Percentiles rank a stretch among this genome's conserved stretches.
Evolutionary conservation across 2,888 invertebrate species (phyloP).

Genomic region (Epinotia brunnichana): DNA sequence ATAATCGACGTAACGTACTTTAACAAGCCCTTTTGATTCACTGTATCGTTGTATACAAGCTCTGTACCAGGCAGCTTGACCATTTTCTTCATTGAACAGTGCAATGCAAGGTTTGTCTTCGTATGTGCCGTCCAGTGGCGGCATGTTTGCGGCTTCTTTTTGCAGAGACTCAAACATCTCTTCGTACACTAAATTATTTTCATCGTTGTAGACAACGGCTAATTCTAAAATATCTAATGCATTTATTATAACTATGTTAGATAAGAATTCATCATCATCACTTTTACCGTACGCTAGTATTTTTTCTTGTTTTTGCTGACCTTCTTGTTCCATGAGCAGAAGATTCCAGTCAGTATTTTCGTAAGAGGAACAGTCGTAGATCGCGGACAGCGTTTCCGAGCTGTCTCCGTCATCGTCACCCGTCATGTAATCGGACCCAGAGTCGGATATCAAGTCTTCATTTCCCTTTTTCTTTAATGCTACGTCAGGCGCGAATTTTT

Average conservation of each 20-base stretch:
- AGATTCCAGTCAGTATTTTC: conserved; percentile 66
- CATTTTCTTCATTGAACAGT: conserved; percentile 82
- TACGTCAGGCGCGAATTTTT: conserved; percentile 56
- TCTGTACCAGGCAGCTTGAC: conserved; percentile 86
- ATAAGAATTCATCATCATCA: conserved; percentile 59
- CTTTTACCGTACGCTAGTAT: conserved; percentile 58
- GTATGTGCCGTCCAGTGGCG: conserved; percentile 71
- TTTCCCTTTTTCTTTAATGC: conserved; percentile 40
- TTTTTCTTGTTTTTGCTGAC: conserved; percentile 49
- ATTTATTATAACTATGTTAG: conserved; percentile 67
- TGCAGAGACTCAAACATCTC: conserved; percentile 80
- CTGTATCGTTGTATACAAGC: conserved; percentile 84
- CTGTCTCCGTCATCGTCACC: conserved; percentile 59
- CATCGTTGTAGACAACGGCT: conserved; percentile 66
- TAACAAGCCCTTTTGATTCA: conserved; percentile 70
- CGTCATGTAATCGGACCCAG: conserved; percentile 69
- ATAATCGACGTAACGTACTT: conserved; percentile 89
- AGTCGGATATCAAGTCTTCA: conserved; percentile 54
- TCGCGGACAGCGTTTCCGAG: conserved; percentile 47
- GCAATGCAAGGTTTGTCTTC: conserved; percentile 86
- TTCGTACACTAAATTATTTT: conserved; percentile 72
- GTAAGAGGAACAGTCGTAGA: conserved; percentile 54
- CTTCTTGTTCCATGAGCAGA: conserved; percentile 64
- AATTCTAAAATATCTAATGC: conserved; percentile 64
- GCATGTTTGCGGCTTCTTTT: conserved; percentile 66